A percentile compares a stretch with the other conserved stretches of the same genome.
These are phyloP conservation scores for Crocidura indochinensis DNA, from an alignment of 2,797 vertebrate genomes.

Conservation along the genomic window DNA sequence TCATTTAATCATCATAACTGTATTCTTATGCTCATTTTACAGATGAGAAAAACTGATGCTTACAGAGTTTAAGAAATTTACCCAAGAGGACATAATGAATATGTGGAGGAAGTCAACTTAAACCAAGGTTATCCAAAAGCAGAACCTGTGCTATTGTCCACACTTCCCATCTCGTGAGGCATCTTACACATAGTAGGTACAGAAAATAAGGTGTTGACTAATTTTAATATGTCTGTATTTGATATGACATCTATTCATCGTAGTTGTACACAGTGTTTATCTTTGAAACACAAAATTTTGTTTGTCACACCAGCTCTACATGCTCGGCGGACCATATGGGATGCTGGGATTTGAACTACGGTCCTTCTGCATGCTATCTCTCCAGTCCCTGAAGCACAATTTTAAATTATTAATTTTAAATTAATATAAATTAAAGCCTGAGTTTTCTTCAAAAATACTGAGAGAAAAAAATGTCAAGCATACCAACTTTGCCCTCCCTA, in stretches of 20 bases:
- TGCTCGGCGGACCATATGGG: no score
- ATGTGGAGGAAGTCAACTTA: neutral
- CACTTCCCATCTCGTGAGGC: neutral
- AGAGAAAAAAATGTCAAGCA: neutral
- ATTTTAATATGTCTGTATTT: constrained; percentile 10
- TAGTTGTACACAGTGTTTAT: neutral
- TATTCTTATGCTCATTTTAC: constrained; percentile 51
- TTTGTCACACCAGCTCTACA: no score
- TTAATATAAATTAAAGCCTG: constrained; percentile 2
- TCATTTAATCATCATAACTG: constrained; percentile 50
- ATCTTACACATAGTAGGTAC: constrained; percentile 48
- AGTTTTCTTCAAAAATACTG: constrained; percentile 9
- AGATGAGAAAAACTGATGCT: constrained; percentile 56
- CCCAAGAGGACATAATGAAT: constrained; percentile 28
- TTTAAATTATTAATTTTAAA: no score
- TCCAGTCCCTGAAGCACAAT: no score
- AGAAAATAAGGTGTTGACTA: constrained; percentile 46
- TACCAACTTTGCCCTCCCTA: constrained; percentile 20
- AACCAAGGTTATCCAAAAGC: neutral
- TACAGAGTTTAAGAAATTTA: constrained; percentile 45
- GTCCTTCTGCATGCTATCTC: no score
- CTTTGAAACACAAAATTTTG: neutral
- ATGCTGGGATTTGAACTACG: no score
- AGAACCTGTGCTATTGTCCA: neutral
- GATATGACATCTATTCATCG: neutral